A percentile compares a stretch with the other conserved stretches of the same genome.
phyloP scores from a whole-genome alignment of 1,140 invertebrate species.

The Dinothrombium tinctorium region DNA sequence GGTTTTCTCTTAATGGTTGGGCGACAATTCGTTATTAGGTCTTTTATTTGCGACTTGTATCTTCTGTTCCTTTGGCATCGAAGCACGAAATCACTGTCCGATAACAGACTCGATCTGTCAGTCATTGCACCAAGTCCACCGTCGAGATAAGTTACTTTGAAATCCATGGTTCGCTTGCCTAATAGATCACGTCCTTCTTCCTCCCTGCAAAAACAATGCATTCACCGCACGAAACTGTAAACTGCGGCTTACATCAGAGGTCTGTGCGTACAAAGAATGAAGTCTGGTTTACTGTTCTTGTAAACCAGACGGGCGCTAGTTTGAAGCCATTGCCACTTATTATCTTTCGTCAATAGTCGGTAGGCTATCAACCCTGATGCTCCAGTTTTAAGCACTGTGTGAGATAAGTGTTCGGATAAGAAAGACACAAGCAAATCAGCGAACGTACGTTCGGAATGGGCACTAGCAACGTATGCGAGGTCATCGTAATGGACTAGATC shows the following conservation, averaged over 20 bases:
- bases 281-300: conserved; percentile 97
- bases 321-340: conserved; percentile 89
- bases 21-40: conserved; percentile 63
- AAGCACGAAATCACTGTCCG: conserved; percentile 14
- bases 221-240: background rate
- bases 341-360: conserved; percentile 70
- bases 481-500: conserved; percentile 93
- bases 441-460: conserved; percentile 89
- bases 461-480: conserved; percentile 85
- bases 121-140: conserved; percentile 46
- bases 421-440: conserved; percentile 8
- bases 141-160: conserved; percentile 90
- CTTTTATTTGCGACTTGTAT: conserved; percentile 72
- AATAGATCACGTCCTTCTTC: conserved; percentile 88
- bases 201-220: conserved; percentile 40
- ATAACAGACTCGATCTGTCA: conserved; percentile 14
- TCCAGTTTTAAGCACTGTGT: conserved; percentile 79
- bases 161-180: conserved; percentile 91
- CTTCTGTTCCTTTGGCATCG: conserved; percentile 33
- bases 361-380: conserved; percentile 96
- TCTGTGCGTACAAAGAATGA: conserved; percentile 89
- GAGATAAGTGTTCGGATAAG: conserved; percentile 6
- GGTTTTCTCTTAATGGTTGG: conserved; percentile 39
- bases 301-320: conserved; percentile 87
- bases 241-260: conserved; percentile 62